Evolutionary conservation across 2,113 vertebrate species (phyloP), one percentile per base, ranked within the genome.

Genomic region (Indicator maculatus): DNA sequence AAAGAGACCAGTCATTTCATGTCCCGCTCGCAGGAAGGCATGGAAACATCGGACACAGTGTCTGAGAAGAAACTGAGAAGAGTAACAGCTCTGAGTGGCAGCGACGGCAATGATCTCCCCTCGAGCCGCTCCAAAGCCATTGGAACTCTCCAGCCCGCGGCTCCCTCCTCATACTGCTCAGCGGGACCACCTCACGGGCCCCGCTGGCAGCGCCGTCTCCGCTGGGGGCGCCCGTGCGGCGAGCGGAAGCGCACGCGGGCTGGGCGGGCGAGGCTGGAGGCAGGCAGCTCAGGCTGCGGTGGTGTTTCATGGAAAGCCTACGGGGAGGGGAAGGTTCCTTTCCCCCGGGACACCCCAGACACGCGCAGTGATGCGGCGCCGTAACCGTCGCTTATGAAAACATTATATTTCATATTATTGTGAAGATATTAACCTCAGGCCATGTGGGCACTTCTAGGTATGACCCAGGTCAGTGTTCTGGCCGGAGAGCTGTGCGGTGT

Each of bases 121-220:
- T 44, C 30, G 86, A 88, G 79, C 89, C 33, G 20, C 75, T 64
- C 59, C 56, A 56, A 72, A 75, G 72, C 56, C 44, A 28, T 65
- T 69, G 83, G 83, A 89, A 14, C 17, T 9, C 0, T 27, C 76
- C 64, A 9, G 33, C 27, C 71, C 8, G 2, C 39, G 0, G 26
- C 84, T 1, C 87, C 67, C 47, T 1, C 67, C 9, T 0, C 36
- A 2, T 5, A 9, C 47, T 53, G 0, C 10, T 10, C 2, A 14
- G 75, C 0, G 39, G 6, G 52, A 44, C 27, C 73, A 15, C 1
- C 2, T 23, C 41, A 8, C 6, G 17, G 19, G 3, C 1, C 20
- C 9, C 4, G 27, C n/a, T 31, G 13, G 21, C 17, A 2, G 24
- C 30, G 9, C 39, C 53, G 27, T 9, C 53, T 36, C 76, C 60